Conservation (phyloP, 2,113 vertebrate species). For the Plecotus auritus region DNA sequence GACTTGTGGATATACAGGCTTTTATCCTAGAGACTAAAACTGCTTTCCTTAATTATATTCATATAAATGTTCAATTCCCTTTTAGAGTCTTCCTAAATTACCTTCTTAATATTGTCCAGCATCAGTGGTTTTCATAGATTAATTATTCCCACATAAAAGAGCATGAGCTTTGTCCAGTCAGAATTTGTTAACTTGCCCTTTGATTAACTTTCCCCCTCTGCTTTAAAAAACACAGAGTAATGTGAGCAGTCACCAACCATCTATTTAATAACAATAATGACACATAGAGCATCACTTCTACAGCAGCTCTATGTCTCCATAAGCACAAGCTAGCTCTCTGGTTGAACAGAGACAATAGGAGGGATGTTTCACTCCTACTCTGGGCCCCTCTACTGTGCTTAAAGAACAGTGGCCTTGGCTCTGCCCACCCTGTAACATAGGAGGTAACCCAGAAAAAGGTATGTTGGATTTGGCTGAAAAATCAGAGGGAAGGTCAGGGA, state of each 20-base stretch:
- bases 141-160: constrained; percentile 67
- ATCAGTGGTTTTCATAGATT: constrained; percentile 68
- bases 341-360: not conserved
- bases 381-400: not conserved
- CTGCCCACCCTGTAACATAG: not conserved
- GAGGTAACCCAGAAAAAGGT: not conserved
- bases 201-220: constrained; percentile 48
- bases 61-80: constrained; percentile 53
- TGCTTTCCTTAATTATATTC: constrained; percentile 64
- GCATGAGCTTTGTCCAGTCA: constrained; percentile 40
- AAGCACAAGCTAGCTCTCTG: not conserved
- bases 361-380: not conserved
- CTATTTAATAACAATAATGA: not conserved
- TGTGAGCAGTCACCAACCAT: not conserved
- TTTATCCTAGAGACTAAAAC: constrained; percentile 51
- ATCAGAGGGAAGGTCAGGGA: not conserved
- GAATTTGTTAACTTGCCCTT: constrained; percentile 36
- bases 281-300: not conserved
- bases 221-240: constrained; percentile 21
- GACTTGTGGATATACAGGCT: not conserved
- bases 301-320: not conserved
- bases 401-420: not conserved
- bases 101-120: constrained; percentile 53
- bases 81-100: constrained; percentile 65
- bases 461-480: not conserved